phyloP scores from a whole-genome alignment of 2,113 vertebrate species.

The Raja brachyura region DNA sequence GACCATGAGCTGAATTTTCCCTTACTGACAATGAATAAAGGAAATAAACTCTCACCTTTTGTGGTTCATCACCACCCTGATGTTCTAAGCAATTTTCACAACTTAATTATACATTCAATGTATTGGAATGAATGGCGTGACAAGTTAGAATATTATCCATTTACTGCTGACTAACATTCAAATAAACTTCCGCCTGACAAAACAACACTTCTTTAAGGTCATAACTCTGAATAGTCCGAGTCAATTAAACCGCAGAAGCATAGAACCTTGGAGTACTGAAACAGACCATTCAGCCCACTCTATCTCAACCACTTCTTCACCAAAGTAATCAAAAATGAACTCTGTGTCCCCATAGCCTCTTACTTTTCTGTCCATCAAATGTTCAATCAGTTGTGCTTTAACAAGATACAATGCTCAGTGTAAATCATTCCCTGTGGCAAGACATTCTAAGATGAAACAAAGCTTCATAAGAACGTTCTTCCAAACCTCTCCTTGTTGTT shows the following conservation, averaged over 20 bases:
- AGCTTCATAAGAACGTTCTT: background rate
- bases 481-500: background rate
- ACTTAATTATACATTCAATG: background rate
- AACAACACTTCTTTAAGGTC: background rate
- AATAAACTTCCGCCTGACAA: background rate
- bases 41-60: background rate
- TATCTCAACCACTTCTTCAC: background rate
- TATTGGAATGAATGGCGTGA: background rate
- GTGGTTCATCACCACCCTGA: background rate
- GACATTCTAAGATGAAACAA: background rate
- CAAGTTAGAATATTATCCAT: background rate
- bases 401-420: background rate
- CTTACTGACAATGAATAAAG: background rate
- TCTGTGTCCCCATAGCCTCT: background rate
- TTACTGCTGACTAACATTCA: background rate
- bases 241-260: background rate
- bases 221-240: background rate
- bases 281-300: background rate
- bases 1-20: slow-evolving; percentile 21
- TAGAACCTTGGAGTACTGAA: background rate
- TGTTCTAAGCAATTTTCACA: background rate
- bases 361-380: background rate
- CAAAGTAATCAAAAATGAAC: background rate
- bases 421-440: background rate
- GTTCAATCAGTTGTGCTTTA: background rate